Evolutionary conservation across 2,888 invertebrate species (phyloP), one percentile per base, ranked within the genome.

Genomic region (Amphipoea lucens): DNA sequence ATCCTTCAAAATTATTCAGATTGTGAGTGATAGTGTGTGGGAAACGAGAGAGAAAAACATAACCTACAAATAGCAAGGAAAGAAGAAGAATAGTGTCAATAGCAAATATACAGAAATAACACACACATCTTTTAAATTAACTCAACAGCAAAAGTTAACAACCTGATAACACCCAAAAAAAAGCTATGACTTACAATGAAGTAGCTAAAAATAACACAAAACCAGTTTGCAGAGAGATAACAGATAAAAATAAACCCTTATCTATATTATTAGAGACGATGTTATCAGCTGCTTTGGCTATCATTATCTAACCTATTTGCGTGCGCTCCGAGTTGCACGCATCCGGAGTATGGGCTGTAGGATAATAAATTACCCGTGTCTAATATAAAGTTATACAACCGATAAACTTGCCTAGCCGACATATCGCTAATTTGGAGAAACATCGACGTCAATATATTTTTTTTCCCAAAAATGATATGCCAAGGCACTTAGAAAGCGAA

Each of bases 131-230:
- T 45, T 11, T 45, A 11, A 45, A 45, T 45, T 45, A 40, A 40
- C 48, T 62, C 14, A 48, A 12, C 48, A 40, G 36, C 36, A 36
- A 29, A 54, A 62, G 40, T 65, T 29, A 40, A 62, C 29, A 70
- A 45, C 12, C 23, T 29, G 68, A 73, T 36, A 68, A 65, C 29
- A 12, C 2, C 6, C 17, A 45, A 29, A 17, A 42, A 66, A 62
- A 74, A 65, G 17, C 29, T 6, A 67, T 74, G 74, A 85, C 73
- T 79, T 84, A 87, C 40, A 74, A 65, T 60, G 4, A 23, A 54
- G 57, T 12, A 70, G 71, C 74, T 85, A 87, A 87, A 85, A 87
- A 87, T 85, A 87, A 70, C 67, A 76, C 12, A 42, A 40, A 78
- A 81, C 78, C 78, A 75, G 74, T 77, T 79, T 54, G 65, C 57